Conservation (phyloP, 1,140 invertebrate species). For the Bombus pascuorum region DNA sequence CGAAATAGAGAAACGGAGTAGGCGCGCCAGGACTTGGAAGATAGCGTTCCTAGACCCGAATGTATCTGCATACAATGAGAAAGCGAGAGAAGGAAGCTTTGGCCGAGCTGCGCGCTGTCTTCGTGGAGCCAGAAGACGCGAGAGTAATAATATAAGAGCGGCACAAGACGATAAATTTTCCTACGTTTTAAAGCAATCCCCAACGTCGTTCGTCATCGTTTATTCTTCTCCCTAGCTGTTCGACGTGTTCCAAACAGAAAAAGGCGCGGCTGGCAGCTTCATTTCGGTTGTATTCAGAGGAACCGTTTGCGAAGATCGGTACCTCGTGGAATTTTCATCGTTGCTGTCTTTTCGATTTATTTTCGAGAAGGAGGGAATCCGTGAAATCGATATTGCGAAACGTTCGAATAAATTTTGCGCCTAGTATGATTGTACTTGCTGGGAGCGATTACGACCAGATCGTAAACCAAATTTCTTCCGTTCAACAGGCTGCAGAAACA, state of each 20-base stretch:
- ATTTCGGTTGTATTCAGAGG: conserved; percentile 37
- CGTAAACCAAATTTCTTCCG: conserved; percentile 1
- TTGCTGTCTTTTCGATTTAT: background rate
- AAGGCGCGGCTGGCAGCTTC: conserved; percentile 41
- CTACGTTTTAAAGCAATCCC: conserved; percentile 37
- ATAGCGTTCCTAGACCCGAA: background rate
- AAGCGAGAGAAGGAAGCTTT: conserved; percentile 17
- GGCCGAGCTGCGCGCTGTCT: conserved; percentile 14
- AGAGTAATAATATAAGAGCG: conserved; percentile 49
- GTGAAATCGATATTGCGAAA: no score
- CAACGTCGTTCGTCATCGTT: conserved; percentile 49
- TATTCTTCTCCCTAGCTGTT: conserved; percentile 21
- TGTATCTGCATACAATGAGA: conserved; percentile 64
- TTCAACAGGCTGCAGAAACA: no score
- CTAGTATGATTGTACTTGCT: background rate
- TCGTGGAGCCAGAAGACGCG: conserved; percentile 16
- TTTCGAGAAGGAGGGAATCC: background rate
- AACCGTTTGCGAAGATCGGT: background rate
- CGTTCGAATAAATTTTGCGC: no score
- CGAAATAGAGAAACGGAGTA: background rate
- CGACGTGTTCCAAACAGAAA: conserved; percentile 29
- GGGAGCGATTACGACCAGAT: background rate
- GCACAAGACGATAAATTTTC: conserved; percentile 57
- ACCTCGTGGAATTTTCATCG: no score
- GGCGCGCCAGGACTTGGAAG: background rate